Base-by-base conservation (phyloP, 2,113 vertebrate genomes). In the Lethenteron reissneri region DNA sequence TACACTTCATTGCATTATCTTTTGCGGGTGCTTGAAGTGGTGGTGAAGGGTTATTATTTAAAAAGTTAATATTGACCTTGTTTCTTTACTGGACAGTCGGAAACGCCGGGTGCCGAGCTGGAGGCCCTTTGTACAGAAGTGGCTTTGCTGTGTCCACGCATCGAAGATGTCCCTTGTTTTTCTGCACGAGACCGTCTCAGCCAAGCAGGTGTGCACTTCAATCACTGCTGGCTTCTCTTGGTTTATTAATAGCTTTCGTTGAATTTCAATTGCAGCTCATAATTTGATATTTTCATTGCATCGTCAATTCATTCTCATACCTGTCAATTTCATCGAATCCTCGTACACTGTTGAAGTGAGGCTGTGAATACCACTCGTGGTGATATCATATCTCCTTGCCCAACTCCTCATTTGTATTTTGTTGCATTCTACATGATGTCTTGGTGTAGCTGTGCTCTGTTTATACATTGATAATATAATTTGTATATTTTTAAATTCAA, bases 181-280 rank as follows among this genome's bases (percentile, higher is more conserved):
- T 79, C 69, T 0, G 87, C 89, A 73, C 89, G 83, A 79, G 91
- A 95, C 76, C 82, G 86, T 57, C 81, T 97, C 74, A 90, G 90
- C 4, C 94, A 95, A 76, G 95, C 94, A 56, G 92, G 92, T 97
- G 75, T 17, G 72, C 56, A 8, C 15, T 70, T 58, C n/a, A 62
- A 9, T 11, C 58, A 56, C 8, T 17, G 15, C 11, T 72, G 59
- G 25, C 21, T n/a, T 69, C 9, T 11, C 13, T 56, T 14, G 57
- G 56, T 1, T 13, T 56, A 8, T 56, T 14, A 56, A 2, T 12
- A 17, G 2, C 10, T 7, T 12, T 8, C 58, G 15, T 11, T 13
- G 69, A 56, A 57, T 12, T 17, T 58, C 11, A 10, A 10, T 41
- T 57, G 15, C 56, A n/a, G 10, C 70, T n/a, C 12, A 70, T 13